Evolutionary conservation across 2,888 invertebrate genomes (phyloP), one percentile per base, ranked within the genome.

Genomic region (Morpho achilles): DNA sequence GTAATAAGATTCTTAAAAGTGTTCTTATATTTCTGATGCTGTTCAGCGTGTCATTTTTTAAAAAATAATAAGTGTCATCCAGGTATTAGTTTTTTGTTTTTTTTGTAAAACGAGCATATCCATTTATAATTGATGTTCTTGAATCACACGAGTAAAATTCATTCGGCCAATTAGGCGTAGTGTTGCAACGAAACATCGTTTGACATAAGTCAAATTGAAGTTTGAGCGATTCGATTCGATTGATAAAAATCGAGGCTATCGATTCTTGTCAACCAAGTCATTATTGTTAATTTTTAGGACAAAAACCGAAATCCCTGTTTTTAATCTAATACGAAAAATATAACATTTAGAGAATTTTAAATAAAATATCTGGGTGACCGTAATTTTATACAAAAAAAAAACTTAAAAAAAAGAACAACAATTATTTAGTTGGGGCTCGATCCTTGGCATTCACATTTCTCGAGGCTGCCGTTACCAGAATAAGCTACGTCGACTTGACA

Each of bases 171-270:
- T 87, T 85, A 87, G 79, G 73, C 76, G 75, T 77, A 79, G 77
- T 86, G 87, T 84, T 82, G 86, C 86, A 84, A 87, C 87, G 87
- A 87, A 86, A 88, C 87, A 87, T 85, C 84, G 83, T 86, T 84
- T 85, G 85, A 87, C 87, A 86, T 79, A 80, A 84, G 81, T 86
- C 85, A 79, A 87, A 87, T 86, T 82, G 84, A 73, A 80, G 82
- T 82, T 82, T 82, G 81, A 82, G 75, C 79, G 78, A 77, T 83
- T 80, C 74, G 75, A 74, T 81, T 80, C 82, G 84, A 88, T 87
- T 87, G 87, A 81, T 83, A 84, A 77, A 78, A 84, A 88, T 85
- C 79, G 84, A 84, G 87, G 87, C 77, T 87, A 82, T 74, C 74
- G 76, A 79, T 80, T 86, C 81, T 86, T 84, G 87, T 85, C 5